Percentiles rank a stretch among this genome's conserved stretches.
phyloP scores from a whole-genome alignment of 2,888 invertebrate species.

The Agonopterix subpropinquella region DNA sequence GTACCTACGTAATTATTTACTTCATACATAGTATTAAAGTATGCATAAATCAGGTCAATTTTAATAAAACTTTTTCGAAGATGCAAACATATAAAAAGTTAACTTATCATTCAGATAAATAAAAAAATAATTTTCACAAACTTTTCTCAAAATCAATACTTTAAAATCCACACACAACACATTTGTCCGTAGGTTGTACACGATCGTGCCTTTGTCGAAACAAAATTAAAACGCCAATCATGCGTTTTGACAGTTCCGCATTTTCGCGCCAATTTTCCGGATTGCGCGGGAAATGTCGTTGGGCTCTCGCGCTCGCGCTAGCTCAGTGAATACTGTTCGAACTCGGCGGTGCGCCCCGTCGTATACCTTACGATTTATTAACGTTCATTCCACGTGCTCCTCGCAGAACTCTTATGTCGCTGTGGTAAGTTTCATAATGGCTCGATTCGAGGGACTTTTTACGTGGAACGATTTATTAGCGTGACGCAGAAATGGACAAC shows the following conservation, averaged over 20 bases:
- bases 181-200: neutral
- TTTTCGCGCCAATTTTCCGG: constrained; percentile 73
- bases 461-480: constrained; percentile 34
- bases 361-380: constrained; percentile 56
- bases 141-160: too few relatives aligned
- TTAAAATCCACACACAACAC: too few relatives aligned
- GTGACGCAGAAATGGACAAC: constrained; percentile 64
- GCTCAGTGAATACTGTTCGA: constrained; percentile 54
- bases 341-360: constrained; percentile 43
- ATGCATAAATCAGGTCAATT: too few relatives aligned
- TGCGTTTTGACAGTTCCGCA: constrained; percentile 55
- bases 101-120: too few relatives aligned
- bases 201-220: constrained; percentile 17
- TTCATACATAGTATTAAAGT: too few relatives aligned
- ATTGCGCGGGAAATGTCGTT: constrained; percentile 42
- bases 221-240: constrained; percentile 35
- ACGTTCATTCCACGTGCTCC: constrained; percentile 21
- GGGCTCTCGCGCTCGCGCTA: constrained; percentile 43
- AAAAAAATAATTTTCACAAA: too few relatives aligned
- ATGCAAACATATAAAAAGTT: too few relatives aligned
- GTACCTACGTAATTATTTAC: too few relatives aligned
- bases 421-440: too few relatives aligned
- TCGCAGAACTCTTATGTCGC: too few relatives aligned
- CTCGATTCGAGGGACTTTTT: too few relatives aligned
- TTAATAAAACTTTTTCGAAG: too few relatives aligned